A percentile compares a stretch with the other conserved stretches of the same genome.
These are phyloP conservation scores for Gopherus evgoodei DNA, from an alignment of 2,113 vertebrate species.

Conservation along the genomic window DNA sequence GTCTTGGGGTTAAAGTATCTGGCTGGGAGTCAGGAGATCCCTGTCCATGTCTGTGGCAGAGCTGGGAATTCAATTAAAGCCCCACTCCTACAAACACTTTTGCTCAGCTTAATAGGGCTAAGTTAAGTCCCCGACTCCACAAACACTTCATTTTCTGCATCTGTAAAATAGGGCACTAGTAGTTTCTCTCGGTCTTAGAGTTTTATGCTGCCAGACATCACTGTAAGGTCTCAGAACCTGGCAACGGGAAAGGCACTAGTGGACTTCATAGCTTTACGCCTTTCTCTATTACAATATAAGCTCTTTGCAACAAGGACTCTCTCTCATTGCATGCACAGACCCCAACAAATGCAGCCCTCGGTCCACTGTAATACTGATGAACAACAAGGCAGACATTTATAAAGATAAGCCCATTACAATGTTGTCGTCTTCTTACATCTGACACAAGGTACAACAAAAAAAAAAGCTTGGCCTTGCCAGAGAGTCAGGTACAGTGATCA, in stretches of 20 bases:
- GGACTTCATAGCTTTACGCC: not conserved
- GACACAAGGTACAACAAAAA: not conserved
- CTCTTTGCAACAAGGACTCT: no score
- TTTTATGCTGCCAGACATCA: not conserved
- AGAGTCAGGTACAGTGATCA: not conserved
- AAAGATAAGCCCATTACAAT: not conserved
- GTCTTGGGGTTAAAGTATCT: conserved; percentile 9
- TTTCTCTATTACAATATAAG: not conserved
- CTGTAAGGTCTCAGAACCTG: not conserved
- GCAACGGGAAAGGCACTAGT: not conserved
- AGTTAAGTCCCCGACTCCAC: not conserved
- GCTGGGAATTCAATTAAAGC: not conserved
- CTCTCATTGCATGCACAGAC: not conserved
- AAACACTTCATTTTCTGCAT: not conserved
- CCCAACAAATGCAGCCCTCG: not conserved
- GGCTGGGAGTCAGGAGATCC: not conserved
- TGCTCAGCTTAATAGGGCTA: fast-evolving
- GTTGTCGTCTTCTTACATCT: not conserved
- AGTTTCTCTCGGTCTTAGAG: not conserved
- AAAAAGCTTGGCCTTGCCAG: not conserved
- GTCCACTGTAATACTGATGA: not conserved
- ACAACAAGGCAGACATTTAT: not conserved
- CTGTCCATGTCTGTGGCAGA: not conserved
- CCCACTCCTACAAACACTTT: not conserved
- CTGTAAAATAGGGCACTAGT: not conserved